Evolutionary conservation across 2,888 invertebrate genomes (phyloP).

Genomic region (Apocheima hispidaria): DNA sequence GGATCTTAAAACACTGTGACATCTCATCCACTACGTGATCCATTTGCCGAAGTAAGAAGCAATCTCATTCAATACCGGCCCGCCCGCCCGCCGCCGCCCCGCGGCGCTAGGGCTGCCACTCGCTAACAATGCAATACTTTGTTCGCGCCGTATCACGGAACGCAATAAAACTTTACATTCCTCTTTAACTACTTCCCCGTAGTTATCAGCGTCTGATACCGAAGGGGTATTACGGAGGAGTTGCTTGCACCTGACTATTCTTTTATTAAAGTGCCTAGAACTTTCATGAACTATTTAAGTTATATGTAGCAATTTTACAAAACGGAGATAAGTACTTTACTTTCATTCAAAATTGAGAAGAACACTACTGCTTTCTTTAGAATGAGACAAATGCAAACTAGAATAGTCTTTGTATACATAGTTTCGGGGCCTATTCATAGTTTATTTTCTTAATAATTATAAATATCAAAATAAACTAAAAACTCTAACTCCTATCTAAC

Average conservation of each 20-base stretch:
- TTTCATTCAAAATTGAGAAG: no score
- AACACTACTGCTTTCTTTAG: no score
- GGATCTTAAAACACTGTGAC: conserved; percentile 87
- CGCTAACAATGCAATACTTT: conserved; percentile 78
- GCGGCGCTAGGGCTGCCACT: conserved; percentile 66
- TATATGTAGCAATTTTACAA: not conserved
- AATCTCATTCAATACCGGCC: conserved; percentile 86
- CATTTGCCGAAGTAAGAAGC: conserved; percentile 87
- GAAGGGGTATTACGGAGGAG: conserved; percentile 55
- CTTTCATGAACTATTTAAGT: not conserved
- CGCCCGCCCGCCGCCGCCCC: conserved; percentile 44
- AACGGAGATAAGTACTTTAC: not conserved
- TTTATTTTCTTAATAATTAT: no score
- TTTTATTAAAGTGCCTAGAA: conserved; percentile 19
- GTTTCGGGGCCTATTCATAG: no score
- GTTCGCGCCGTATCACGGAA: conserved; percentile 75
- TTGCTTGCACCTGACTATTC: conserved; percentile 34
- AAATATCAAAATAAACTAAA: no score
- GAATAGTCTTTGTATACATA: not conserved
- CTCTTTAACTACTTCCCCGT: conserved; percentile 80
- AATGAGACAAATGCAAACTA: no score
- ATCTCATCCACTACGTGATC: conserved; percentile 87
- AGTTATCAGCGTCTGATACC: conserved; percentile 76
- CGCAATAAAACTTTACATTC: conserved; percentile 83
- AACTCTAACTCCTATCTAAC: no score